A percentile compares a stretch with the other conserved stretches of the same genome.
phyloP scores from a whole-genome alignment of 2,113 vertebrate genomes.

The Spermophilus dauricus region DNA sequence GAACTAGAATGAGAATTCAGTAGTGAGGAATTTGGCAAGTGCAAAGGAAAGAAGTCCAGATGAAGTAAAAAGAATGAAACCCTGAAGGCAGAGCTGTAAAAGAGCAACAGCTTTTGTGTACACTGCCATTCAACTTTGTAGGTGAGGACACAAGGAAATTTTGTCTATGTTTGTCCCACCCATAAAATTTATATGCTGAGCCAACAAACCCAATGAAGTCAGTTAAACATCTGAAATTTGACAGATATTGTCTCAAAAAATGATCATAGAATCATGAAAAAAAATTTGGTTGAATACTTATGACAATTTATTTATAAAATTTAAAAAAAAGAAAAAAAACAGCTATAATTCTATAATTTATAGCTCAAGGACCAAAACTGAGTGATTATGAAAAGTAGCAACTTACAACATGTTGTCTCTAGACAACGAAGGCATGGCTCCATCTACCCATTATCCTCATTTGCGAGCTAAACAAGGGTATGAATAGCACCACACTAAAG shows the following conservation, averaged over 20 bases:
- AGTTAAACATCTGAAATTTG: neutral
- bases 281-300: neutral
- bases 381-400: too few relatives aligned
- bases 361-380: too few relatives aligned
- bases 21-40: neutral
- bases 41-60: neutral
- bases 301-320: neutral
- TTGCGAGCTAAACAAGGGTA: constrained; percentile 49
- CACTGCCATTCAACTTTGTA: too few relatives aligned
- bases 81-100: neutral
- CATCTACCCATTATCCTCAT: neutral
- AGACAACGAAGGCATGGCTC: neutral
- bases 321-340: too few relatives aligned
- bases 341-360: too few relatives aligned
- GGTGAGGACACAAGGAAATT: neutral
- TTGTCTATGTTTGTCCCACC: neutral
- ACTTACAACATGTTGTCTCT: neutral
- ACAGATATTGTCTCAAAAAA: neutral
- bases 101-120: neutral
- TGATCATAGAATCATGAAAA: neutral
- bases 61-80: neutral
- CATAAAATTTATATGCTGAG: neutral
- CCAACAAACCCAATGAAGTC: neutral
- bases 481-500: constrained; percentile 4
- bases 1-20: neutral